phyloP scores from a whole-genome alignment of 2,797 vertebrate species.

The Buphagus erythrorhynchus region DNA sequence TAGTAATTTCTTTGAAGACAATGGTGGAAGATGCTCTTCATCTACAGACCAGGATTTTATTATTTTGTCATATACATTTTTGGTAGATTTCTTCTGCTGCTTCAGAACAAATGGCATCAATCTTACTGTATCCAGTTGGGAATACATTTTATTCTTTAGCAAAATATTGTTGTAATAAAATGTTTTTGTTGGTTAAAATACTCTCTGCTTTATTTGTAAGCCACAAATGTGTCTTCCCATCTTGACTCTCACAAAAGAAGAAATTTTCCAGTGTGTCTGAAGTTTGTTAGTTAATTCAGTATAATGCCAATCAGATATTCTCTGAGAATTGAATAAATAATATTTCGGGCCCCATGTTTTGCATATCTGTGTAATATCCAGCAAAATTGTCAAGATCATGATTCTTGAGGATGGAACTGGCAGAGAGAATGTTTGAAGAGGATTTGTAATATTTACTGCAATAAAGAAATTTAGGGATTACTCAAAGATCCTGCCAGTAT shows the following conservation, averaged over 20 bases:
- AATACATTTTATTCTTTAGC: conserved; percentile 59
- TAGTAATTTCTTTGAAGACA: neutral
- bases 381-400: conserved; percentile 3
- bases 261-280: conserved; percentile 43
- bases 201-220: conserved; percentile 49
- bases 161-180: conserved; percentile 66
- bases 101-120: conserved; percentile 20
- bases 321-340: conserved; percentile 41
- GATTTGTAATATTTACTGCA: conserved; percentile 57
- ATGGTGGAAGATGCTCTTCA: conserved; percentile 9
- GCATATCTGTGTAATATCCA: conserved; percentile 28
- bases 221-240: conserved; percentile 40
- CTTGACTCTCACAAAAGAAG: conserved; percentile 47
- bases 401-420: conserved; percentile 7
- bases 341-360: conserved; percentile 1
- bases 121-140: neutral
- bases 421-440: conserved; percentile 7
- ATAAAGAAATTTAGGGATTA: conserved; percentile 63
- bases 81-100: conserved; percentile 12
- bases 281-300: conserved; percentile 62
- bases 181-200: conserved; percentile 43
- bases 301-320: conserved; percentile 57
- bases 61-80: neutral
- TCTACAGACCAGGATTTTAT: neutral
- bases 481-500: conserved; percentile 57